Base-by-base conservation (phyloP, 2,888 invertebrate species). In the Hyalella azteca region DNA sequence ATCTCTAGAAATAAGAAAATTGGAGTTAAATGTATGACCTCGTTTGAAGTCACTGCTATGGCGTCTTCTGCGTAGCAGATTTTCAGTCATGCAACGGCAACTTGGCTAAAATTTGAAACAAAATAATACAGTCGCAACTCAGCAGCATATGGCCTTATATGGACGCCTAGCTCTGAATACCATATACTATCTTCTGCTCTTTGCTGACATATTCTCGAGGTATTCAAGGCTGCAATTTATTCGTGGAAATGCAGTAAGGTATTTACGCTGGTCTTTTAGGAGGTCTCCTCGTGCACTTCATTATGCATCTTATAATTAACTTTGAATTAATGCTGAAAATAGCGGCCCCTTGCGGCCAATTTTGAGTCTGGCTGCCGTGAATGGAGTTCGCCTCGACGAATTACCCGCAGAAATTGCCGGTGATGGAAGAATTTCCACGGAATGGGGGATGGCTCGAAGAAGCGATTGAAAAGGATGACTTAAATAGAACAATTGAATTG, bases 271-370 rank as follows among this genome's bases (percentile, higher is more conserved):
- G 29, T 13, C 13, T 66, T 66, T 66, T 66, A 36, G 36, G 66
- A 29, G 22, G 66, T 19, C 3, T n/a, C 19, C 66, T 26, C 11
- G n/a, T 19, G 36, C 36, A 11, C 66, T 66, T 36, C 32, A 66
- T 66, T 66, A 66, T 66, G 66, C 66, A 36, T 15, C 36, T 22
- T n/a, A 36, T 66, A 66, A 66, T 66, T 66, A 66, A 66, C 36
- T 66, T 66, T 32, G 66, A 32, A 36, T 66, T 66, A 66, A 36
- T 36, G 66, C 13, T 19, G 36, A 66, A 66, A 66, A 66, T 66
- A n/a, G n/a, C n/a, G 36, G 29, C 19, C 13, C 9, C 66, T 9
- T 66, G 5, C 29, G 36, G 32, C 66, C 2, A 29, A 66, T 66
- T 66, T 66, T 22, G 15, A 22, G 36, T 36, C 66, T 54, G 0